Evolutionary conservation across 2,797 vertebrate genomes (phyloP).

Genomic region (Spatula clypeata): DNA sequence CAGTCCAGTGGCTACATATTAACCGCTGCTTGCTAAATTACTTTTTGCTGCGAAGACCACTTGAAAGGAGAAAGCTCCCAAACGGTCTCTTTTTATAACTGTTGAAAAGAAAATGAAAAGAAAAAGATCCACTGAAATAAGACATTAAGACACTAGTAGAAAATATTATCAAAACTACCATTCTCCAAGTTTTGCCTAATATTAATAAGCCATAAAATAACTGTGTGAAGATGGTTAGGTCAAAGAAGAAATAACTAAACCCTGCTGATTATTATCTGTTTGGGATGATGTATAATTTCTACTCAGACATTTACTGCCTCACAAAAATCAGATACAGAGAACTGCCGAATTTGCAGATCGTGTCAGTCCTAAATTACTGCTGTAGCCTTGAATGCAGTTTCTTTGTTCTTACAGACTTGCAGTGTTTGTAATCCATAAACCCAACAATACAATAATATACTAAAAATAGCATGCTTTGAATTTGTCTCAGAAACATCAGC

Average conservation of each 20-base stretch:
- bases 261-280: background rate
- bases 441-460: background rate
- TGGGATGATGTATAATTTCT: background rate
- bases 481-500: slow-evolving; percentile 38
- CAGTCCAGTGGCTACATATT: background rate
- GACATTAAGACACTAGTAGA: background rate
- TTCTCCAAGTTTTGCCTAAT: background rate
- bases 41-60: background rate
- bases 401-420: background rate
- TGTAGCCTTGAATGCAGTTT: background rate
- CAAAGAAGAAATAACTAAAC: background rate
- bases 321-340: background rate
- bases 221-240: background rate
- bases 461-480: slow-evolving; percentile 29
- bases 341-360: background rate
- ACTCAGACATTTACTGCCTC: background rate
- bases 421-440: background rate
- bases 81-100: background rate
- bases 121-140: background rate
- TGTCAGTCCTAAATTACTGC: background rate
- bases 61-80: background rate
- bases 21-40: background rate
- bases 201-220: background rate
- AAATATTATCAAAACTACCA: background rate
- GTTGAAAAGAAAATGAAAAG: background rate